These are phyloP conservation scores for Herminia tarsipennalis DNA, from an alignment of 2,888 invertebrate species.

Conservation along the genomic window DNA sequence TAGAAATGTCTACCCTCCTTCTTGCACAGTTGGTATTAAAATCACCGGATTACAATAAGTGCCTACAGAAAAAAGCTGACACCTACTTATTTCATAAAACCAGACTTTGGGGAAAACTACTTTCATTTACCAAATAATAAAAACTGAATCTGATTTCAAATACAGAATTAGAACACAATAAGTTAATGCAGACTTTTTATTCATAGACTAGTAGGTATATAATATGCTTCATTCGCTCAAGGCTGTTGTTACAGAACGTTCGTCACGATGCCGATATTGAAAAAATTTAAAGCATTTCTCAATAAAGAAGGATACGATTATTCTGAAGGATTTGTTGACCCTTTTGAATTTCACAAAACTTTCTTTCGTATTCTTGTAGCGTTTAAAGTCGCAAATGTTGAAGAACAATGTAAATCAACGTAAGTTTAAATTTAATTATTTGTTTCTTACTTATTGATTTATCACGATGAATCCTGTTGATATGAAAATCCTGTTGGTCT, in stretches of 20 bases:
- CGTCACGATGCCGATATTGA: conserved; percentile 41
- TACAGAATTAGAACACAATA: conserved; percentile 7
- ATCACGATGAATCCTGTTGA: neutral
- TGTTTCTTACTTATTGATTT: neutral
- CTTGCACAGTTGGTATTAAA: too few species aligned
- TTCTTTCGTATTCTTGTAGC: conserved; percentile 54
- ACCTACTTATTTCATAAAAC: too few species aligned
- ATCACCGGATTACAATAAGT: too few species aligned
- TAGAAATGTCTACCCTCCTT: too few species aligned
- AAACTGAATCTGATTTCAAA: conserved; percentile 4
- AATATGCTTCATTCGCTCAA: conserved; percentile 8
- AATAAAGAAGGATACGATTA: conserved; percentile 57
- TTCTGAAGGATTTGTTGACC: conserved; percentile 52
- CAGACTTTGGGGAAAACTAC: too few species aligned
- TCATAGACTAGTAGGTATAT: too few species aligned
- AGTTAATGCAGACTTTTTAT: conserved; percentile 14
- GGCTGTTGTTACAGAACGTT: neutral
- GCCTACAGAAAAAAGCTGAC: too few species aligned
- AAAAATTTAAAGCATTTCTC: conserved; percentile 50
- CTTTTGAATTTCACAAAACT: conserved; percentile 58
- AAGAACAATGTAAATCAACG: conserved; percentile 26
- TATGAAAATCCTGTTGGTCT: too few species aligned
- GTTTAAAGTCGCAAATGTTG: conserved; percentile 58
- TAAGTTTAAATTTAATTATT: conserved; percentile 14
- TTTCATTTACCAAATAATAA: neutral